Evolutionary conservation across 2,113 vertebrate genomes (phyloP), one percentile per base, ranked within the genome.

Genomic region (Hiodon tergisus): DNA sequence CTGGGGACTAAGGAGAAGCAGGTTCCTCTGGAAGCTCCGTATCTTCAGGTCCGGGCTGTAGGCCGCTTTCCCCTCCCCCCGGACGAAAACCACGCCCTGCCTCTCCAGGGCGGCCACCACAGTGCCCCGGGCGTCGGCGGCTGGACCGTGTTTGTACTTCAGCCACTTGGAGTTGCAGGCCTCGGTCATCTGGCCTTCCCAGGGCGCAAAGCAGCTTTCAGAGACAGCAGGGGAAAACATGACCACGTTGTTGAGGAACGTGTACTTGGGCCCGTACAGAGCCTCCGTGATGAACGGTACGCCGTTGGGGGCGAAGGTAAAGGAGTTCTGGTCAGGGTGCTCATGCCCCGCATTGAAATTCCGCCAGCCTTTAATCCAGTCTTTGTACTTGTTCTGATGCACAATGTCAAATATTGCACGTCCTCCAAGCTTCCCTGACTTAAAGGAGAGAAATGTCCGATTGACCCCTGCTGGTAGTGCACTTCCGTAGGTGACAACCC

Each of bases 281-380:
- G 95, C 97, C 87, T 99, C 98, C 0, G 97, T 99, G 76, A 99
- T 92, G 83, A 98, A 99, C 14, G 97, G 95, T 73, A 98, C 86
- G 0, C 97, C 96, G 0, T 96, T 96, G 63, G 97, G 97, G 50
- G 94, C 93, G 2, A 99, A 99, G 8, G 96, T 98, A 78, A 99
- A 99, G 0, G 95, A 94, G 80, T 99, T 99, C 81, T 99, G 97
- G 80, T 99, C 98, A 0, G 97, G 98, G 78, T 99, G 98, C 74
- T 99, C 98, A 0, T 99, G 98, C 0, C 98, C 98, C 0, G 95
- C 95, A 0, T 99, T 99, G 77, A 99, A 99, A 86, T 99, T 99
- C 52, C 91, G 91, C 98, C 98, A 99, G 0, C 98, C 98, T 79
- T 90, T 94, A 77, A 98, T 91, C 98, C 97, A 99, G 7, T 98